phyloP scores from a whole-genome alignment of 2,888 invertebrate species.

The Eledone cirrhosa region DNA sequence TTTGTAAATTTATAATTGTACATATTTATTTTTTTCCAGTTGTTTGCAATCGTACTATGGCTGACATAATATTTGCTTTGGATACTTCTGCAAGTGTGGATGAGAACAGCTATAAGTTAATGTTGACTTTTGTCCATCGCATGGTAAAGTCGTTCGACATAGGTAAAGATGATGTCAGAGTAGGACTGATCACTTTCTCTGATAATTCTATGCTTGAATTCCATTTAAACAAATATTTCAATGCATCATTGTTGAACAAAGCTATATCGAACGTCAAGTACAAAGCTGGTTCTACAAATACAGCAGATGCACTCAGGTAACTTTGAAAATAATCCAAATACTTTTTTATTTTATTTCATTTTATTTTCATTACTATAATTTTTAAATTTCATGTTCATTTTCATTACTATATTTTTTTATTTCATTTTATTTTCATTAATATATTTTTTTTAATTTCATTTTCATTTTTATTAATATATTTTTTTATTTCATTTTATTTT shows the following conservation, averaged over 20 bases:
- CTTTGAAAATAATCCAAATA: not conserved
- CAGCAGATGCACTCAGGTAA: conserved; percentile 42
- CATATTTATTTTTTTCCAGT: not conserved
- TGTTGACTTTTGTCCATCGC: conserved; percentile 47
- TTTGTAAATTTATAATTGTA: no score
- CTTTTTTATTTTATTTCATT: not conserved
- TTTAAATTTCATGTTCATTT: no score
- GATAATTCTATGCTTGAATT: conserved; percentile 44
- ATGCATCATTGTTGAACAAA: conserved; percentile 31
- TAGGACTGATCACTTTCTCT: conserved; percentile 54
- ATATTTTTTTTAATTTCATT: no score
- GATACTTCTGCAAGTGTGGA: conserved; percentile 56
- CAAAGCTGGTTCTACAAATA: conserved; percentile 46
- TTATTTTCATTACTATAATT: no score
- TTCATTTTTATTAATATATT: not conserved
- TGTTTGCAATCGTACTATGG: conserved; percentile 30
- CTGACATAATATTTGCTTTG: conserved; percentile 55
- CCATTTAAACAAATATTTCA: conserved; percentile 44
- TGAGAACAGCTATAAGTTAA: conserved; percentile 49
- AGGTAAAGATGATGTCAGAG: conserved; percentile 33
- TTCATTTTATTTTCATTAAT: no score
- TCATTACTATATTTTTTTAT: no score
- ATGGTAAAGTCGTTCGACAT: conserved; percentile 48
- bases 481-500: no score
- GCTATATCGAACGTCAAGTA: conserved; percentile 35